phyloP scores from a whole-genome alignment of 1,140 invertebrate genomes.

The Sminthurinus signatus region DNA sequence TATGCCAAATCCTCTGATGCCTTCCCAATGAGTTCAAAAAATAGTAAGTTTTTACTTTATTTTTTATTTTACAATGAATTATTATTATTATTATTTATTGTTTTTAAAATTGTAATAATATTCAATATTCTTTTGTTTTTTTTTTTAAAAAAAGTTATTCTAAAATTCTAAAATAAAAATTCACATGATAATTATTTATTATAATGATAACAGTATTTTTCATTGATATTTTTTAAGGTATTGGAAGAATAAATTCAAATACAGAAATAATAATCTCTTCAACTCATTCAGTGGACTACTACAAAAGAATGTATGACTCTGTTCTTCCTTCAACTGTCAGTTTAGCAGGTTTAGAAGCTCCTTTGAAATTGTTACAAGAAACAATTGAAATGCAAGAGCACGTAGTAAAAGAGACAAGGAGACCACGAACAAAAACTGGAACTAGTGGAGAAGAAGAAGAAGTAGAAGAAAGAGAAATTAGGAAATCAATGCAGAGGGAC shows the following conservation, averaged over 20 bases:
- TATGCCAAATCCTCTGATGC: not conserved
- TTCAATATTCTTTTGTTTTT: not conserved
- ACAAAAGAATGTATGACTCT: constrained; percentile 8
- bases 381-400: not conserved
- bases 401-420: not conserved
- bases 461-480: not conserved
- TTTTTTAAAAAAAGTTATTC: too few relatives aligned
- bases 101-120: not conserved
- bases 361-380: constrained; percentile 4
- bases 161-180: too few relatives aligned
- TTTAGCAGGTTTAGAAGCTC: not conserved
- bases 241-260: constrained; percentile 4
- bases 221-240: not conserved
- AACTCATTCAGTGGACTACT: constrained; percentile 11
- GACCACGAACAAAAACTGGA: not conserved
- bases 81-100: not conserved
- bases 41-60: not conserved
- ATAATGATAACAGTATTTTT: not conserved
- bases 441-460: too few relatives aligned
- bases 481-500: constrained; percentile 1
- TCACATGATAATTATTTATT: too few relatives aligned
- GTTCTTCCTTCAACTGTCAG: not conserved
- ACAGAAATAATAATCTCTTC: constrained; percentile 13
- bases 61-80: not conserved
- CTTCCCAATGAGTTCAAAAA: not conserved